These are phyloP conservation scores for Microtus montanus DNA, from an alignment of 2,113 vertebrate species.

Conservation along the genomic window DNA sequence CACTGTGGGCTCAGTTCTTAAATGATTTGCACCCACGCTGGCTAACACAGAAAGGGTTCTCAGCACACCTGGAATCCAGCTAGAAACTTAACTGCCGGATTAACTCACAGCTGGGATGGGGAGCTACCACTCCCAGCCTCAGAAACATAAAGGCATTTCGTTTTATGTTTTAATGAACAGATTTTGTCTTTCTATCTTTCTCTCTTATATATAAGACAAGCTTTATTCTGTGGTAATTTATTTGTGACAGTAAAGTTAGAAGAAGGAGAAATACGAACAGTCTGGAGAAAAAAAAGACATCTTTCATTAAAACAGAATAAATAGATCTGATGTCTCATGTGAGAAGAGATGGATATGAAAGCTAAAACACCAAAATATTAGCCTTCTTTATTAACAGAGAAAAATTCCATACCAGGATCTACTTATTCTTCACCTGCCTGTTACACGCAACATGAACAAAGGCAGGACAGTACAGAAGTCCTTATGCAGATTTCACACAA, in stretches of 20 bases:
- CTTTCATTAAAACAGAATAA: background rate
- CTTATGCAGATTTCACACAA: background rate
- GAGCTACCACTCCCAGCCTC: constrained; percentile 33
- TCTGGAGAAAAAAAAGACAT: background rate
- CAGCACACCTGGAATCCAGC: constrained; percentile 50
- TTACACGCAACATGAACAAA: background rate
- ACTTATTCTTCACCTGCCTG: background rate
- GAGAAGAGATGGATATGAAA: background rate
- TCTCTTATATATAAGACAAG: constrained; percentile 15
- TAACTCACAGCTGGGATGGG: constrained; percentile 43
- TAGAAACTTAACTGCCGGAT: constrained; percentile 53
- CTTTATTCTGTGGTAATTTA: background rate
- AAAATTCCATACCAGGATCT: background rate
- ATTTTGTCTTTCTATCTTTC: constrained; percentile 13
- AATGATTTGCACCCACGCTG: background rate
- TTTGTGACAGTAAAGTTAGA: background rate
- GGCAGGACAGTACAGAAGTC: background rate
- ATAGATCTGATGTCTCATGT: background rate
- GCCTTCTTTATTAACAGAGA: background rate
- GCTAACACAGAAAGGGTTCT: constrained; percentile 16
- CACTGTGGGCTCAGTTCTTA: background rate
- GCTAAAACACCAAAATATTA: background rate
- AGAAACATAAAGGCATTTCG: constrained; percentile 35
- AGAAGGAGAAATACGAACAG: background rate
- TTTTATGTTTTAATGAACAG: constrained; percentile 39